Evolutionary conservation across 2,797 vertebrate genomes (phyloP).

Genomic region (Eurystomus glaucurus): DNA sequence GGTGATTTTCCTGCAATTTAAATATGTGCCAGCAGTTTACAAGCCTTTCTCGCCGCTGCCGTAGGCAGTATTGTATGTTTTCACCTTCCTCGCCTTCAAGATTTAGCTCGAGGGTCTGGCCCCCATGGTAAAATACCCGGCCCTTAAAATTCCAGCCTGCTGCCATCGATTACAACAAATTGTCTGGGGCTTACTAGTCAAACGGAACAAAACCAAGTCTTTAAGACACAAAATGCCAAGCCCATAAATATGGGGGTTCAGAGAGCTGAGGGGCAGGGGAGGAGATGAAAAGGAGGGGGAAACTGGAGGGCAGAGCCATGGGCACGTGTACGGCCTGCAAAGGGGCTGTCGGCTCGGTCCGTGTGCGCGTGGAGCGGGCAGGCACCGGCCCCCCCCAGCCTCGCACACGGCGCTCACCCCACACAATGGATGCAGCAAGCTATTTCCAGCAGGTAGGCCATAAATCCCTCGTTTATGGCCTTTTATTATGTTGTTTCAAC

Average conservation of each 20-base stretch:
- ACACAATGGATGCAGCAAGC: conserved; percentile 55
- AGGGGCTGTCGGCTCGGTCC: not conserved
- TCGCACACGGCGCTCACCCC: not conserved
- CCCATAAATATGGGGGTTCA: not conserved
- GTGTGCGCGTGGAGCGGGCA: rapidly evolving
- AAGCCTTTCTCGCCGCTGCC: not conserved
- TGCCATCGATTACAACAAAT: conserved; percentile 33
- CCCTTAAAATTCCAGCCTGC: conserved; percentile 53
- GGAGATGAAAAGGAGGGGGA: not conserved
- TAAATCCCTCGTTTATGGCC: conserved; percentile 85
- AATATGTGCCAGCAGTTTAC: conserved; percentile 58
- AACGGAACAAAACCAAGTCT: conserved; percentile 33
- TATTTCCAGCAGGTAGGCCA: conserved; percentile 74
- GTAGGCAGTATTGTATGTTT: conserved; percentile 1
- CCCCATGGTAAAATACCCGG: not conserved
- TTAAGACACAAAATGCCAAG: conserved; percentile 17
- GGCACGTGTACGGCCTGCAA: rapidly evolving
- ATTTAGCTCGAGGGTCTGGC: conserved; percentile 8
- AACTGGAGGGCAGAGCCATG: not conserved
- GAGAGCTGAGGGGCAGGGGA: not conserved
- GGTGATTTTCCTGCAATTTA: conserved; percentile 63
- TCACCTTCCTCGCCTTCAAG: conserved; percentile 23
- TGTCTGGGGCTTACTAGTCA: not conserved
- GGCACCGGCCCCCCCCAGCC: not conserved
- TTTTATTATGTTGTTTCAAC: conserved; percentile 89